Percentiles rank a stretch among this genome's conserved stretches.
These are phyloP conservation scores for Nanger granti DNA, from an alignment of 2,113 vertebrate genomes.

Conservation along the genomic window DNA sequence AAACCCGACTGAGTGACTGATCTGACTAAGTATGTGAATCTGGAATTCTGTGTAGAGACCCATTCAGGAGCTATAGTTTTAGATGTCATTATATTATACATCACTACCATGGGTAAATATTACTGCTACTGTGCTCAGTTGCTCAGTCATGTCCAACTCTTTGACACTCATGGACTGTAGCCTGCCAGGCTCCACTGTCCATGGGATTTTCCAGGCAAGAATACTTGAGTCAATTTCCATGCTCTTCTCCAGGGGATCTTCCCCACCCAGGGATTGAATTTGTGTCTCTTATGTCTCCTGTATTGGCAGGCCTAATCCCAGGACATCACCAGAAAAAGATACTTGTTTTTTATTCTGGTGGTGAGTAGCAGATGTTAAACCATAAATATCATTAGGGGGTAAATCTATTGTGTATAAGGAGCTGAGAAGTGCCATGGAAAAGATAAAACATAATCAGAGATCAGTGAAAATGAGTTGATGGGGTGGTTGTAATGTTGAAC, in stretches of 20 bases:
- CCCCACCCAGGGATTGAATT: not conserved
- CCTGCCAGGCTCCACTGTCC: not conserved
- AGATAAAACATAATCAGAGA: not conserved
- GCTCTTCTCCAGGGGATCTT: not conserved
- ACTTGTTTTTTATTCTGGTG: not conserved
- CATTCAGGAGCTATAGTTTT: not conserved
- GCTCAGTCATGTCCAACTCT: not conserved
- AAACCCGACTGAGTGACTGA: accelerated
- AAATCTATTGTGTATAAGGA: not conserved
- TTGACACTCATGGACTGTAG: not conserved
- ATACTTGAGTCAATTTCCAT: not conserved
- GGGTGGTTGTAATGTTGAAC: not conserved
- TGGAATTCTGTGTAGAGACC: not conserved
- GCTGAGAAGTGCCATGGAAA: not conserved
- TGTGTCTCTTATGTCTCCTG: not conserved
- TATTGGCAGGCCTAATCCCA: not conserved
- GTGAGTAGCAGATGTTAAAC: not conserved
- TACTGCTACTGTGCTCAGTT: not conserved
- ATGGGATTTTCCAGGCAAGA: not conserved
- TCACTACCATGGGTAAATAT: not conserved
- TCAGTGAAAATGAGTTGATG: not conserved
- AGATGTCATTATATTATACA: not conserved
- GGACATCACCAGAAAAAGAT: not conserved
- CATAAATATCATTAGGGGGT: not conserved
- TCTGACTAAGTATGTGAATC: not conserved